phyloP scores from a whole-genome alignment of 2,888 invertebrate species.

The Eupithecia vulgata region DNA sequence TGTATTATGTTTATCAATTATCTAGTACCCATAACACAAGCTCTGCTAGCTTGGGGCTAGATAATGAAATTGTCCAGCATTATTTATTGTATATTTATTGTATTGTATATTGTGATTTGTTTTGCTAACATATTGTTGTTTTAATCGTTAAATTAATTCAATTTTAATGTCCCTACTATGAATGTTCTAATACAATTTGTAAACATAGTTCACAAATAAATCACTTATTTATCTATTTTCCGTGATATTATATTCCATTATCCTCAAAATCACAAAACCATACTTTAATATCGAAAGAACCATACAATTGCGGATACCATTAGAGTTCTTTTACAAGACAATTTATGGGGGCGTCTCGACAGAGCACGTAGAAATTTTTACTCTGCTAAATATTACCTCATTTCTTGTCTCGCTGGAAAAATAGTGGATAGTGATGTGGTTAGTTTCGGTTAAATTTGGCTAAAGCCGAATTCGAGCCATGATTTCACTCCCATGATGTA shows the following conservation, averaged over 20 bases:
- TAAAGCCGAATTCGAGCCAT: neutral
- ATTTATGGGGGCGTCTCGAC: slow-evolving; percentile 74
- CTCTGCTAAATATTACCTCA: slow-evolving; percentile 74
- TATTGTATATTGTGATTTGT: no score
- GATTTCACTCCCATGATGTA: neutral
- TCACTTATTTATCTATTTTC: neutral
- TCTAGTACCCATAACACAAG: no score
- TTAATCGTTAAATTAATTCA: no score
- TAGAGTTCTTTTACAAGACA: slow-evolving; percentile 74
- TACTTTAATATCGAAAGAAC: slow-evolving; percentile 60
- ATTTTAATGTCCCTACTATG: no score
- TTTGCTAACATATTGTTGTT: no score
- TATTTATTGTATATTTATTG: no score
- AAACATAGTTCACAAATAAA: no score
- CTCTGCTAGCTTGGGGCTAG: no score
- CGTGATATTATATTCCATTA: slow-evolving; percentile 25
- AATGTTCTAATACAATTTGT: no score
- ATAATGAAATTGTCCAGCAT: no score
- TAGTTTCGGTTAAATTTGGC: slow-evolving; percentile 17
- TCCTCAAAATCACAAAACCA: slow-evolving; percentile 47
- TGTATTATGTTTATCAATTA: no score
- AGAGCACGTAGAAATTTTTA: slow-evolving; percentile 75
- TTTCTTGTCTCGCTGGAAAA: slow-evolving; percentile 54
- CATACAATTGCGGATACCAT: slow-evolving; percentile 69
- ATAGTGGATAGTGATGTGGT: slow-evolving; percentile 45